These are phyloP conservation scores for Charadrius vociferus DNA, from an alignment of 2,113 vertebrate species.

Conservation along the genomic window DNA sequence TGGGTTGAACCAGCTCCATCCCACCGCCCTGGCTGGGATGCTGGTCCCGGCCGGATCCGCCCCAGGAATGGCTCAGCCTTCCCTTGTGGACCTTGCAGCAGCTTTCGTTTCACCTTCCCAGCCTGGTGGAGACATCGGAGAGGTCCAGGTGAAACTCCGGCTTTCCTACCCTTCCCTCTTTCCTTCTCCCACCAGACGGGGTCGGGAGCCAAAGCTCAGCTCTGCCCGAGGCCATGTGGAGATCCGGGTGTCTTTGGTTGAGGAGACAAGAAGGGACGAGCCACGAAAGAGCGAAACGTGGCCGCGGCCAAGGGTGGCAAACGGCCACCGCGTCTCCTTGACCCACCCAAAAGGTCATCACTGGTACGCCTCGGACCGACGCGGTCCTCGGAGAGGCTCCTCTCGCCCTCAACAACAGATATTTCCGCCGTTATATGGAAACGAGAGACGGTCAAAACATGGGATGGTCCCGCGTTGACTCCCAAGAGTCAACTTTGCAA, in stretches of 20 bases:
- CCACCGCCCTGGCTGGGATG: not conserved
- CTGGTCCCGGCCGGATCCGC: not conserved
- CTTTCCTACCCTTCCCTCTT: not conserved
- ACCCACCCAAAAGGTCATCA: not conserved
- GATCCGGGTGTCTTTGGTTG: rapidly evolving
- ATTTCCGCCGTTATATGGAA: rapidly evolving
- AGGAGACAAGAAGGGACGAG: rapidly evolving
- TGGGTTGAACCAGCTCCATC: not conserved
- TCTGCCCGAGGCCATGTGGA: too few species aligned
- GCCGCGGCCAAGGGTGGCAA: not conserved
- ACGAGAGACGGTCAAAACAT: not conserved
- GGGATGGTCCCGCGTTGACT: too few species aligned
- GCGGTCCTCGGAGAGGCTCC: not conserved
- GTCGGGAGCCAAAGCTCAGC: not conserved
- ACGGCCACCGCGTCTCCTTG: rapidly evolving
- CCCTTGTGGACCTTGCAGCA: not conserved
- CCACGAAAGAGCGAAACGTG: rapidly evolving
- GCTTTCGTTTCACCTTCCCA: not conserved
- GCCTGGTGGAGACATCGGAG: not conserved
- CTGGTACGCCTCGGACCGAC: too few species aligned
- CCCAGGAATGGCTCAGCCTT: conserved; percentile 7
- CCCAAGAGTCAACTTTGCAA: rapidly evolving
- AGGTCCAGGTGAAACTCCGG: not conserved
- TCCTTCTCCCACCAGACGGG: not conserved
- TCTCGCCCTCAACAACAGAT: rapidly evolving